A percentile compares a stretch with the other conserved stretches of the same genome.
phyloP scores from a whole-genome alignment of 2,113 vertebrate species.

The Caretta caretta region DNA sequence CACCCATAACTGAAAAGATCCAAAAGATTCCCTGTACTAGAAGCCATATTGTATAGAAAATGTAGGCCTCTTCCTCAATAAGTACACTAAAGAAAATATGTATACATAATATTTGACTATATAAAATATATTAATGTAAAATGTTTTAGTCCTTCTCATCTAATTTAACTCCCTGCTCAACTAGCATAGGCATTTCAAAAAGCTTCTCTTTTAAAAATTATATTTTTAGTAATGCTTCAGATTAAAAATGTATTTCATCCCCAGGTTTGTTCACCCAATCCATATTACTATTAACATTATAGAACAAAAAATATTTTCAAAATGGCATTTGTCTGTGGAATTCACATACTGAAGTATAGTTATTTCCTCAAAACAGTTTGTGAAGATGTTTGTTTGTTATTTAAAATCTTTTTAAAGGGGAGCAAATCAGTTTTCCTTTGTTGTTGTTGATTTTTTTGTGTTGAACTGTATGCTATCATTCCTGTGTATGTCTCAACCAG shows the following conservation, averaged over 20 bases:
- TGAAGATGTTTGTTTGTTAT: not conserved
- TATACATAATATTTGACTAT: not conserved
- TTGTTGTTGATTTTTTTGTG: not conserved
- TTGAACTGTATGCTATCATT: not conserved
- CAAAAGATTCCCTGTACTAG: not conserved
- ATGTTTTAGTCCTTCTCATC: not conserved
- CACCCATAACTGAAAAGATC: not conserved
- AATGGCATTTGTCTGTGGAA: not conserved
- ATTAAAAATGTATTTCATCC: constrained; percentile 43
- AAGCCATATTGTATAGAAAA: not conserved
- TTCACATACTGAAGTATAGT: constrained; percentile 6
- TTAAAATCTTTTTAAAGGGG: constrained; percentile 28
- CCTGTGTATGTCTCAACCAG: not conserved
- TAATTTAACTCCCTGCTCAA: not conserved
- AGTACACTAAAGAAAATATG: not conserved
- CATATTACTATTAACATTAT: not conserved
- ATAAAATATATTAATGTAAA: not conserved
- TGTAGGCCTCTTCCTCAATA: not conserved
- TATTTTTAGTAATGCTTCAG: not conserved
- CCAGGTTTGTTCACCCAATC: constrained; percentile 6
- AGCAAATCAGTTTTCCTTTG: not conserved
- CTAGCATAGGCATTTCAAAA: not conserved
- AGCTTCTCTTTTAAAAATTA: not conserved
- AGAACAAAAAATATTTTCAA: constrained; percentile 29
- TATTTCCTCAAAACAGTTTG: constrained; percentile 16